A percentile compares a stretch with the other conserved stretches of the same genome.
Conservation (phyloP, 2,888 invertebrate species). For the Pherbina coryleti region DNA sequence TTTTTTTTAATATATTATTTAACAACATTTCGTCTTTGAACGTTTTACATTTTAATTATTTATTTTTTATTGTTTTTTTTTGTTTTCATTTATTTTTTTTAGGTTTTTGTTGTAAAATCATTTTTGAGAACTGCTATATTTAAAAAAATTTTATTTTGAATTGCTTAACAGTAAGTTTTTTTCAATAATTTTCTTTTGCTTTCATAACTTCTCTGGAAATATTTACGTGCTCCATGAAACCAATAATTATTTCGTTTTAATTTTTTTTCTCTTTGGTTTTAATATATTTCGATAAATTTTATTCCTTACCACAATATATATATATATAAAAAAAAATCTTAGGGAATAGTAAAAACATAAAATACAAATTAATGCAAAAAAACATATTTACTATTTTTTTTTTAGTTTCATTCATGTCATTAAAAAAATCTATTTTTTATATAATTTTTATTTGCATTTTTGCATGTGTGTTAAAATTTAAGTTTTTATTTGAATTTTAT, state of each 20-base stretch:
- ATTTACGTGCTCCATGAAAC: slow-evolving; percentile 71
- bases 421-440: slow-evolving; percentile 4
- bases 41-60: slow-evolving; percentile 29
- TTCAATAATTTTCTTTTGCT: slow-evolving; percentile 38
- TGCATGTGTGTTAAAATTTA: not conserved
- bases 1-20: slow-evolving; percentile 26
- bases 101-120: slow-evolving; percentile 31
- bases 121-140: slow-evolving; percentile 45
- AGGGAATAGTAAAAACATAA: slow-evolving; percentile 13
- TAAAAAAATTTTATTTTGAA: slow-evolving; percentile 40
- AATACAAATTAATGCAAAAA: not conserved
- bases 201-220: slow-evolving; percentile 59
- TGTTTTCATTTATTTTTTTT: not conserved
- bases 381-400: not conserved
- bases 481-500: slow-evolving; percentile 43
- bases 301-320: slow-evolving; percentile 16
- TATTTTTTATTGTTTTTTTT: slow-evolving; percentile 10
- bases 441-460: not conserved
- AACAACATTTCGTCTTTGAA: slow-evolving; percentile 27
- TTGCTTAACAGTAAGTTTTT: slow-evolving; percentile 6
- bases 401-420: not conserved
- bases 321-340: slow-evolving; percentile 26
- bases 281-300: slow-evolving; percentile 11
- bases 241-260: slow-evolving; percentile 62
- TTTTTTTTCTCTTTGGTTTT: slow-evolving; percentile 36